Conservation (phyloP, 2,113 vertebrate species). For the Poicephalus meyeri region DNA sequence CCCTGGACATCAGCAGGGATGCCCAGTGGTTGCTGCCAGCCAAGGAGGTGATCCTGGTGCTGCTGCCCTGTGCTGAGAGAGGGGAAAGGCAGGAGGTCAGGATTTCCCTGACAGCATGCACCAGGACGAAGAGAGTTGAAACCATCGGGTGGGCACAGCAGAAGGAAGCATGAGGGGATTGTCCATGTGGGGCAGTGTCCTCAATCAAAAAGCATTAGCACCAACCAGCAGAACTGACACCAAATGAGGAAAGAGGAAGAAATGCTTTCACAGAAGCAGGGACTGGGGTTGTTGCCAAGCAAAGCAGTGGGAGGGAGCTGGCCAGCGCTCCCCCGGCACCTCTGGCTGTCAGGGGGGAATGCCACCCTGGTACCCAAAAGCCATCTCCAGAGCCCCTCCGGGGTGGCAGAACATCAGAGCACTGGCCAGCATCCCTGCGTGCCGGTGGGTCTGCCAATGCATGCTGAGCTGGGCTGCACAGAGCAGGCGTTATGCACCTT, state of each 20-base stretch:
- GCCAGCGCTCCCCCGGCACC: not conserved
- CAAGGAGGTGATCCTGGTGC: rapidly evolving
- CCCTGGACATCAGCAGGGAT: not conserved
- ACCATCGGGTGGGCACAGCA: not conserved
- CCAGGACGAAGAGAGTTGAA: not conserved
- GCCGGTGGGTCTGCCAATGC: not conserved
- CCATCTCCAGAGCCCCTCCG: slow-evolving; percentile 2
- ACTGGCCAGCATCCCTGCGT: rapidly evolving
- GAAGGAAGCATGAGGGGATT: not conserved
- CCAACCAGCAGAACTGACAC: not conserved
- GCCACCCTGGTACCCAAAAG: not conserved
- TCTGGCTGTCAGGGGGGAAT: not conserved
- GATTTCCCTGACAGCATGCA: not conserved
- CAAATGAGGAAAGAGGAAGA: not conserved
- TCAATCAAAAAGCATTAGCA: not conserved
- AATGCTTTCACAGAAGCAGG: not conserved
- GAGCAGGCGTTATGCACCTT: not conserved
- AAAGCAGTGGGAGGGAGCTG: not conserved
- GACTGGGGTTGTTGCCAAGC: not conserved
- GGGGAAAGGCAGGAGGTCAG: not conserved
- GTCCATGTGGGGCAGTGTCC: not conserved
- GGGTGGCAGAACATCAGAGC: not conserved
- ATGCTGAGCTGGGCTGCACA: not conserved
- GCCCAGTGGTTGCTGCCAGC: not conserved
- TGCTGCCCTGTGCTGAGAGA: not conserved